Percentiles rank a stretch among this genome's conserved stretches.
Evolutionary conservation across 2,888 invertebrate genomes (phyloP).

Genomic region (Xanthorhoe designata): DNA sequence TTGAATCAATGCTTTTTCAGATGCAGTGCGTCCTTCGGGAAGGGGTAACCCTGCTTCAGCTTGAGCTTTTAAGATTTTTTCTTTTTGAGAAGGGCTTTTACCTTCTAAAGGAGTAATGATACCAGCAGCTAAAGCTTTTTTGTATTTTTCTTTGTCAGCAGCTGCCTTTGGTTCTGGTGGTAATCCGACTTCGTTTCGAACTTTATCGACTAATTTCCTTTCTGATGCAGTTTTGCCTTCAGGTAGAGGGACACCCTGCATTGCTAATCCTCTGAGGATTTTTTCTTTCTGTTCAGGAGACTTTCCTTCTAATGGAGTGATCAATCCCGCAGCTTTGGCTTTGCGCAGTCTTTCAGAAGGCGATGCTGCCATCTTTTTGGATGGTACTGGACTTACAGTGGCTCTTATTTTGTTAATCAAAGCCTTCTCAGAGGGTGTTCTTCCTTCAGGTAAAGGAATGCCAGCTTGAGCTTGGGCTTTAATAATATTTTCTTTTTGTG

Average conservation of each 20-base stretch:
- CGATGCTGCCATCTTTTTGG: not conserved
- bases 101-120: slow-evolving; percentile 44
- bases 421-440: slow-evolving; percentile 50
- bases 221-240: slow-evolving; percentile 48
- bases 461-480: slow-evolving; percentile 41
- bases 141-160: slow-evolving; percentile 46
- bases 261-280: slow-evolving; percentile 46
- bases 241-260: slow-evolving; percentile 41
- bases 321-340: slow-evolving; percentile 32
- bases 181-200: slow-evolving; percentile 46
- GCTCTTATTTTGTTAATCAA: slow-evolving; percentile 36
- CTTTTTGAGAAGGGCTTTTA: slow-evolving; percentile 44
- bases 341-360: slow-evolving; percentile 43
- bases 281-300: slow-evolving; percentile 49
- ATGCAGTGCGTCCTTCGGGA: slow-evolving; percentile 53
- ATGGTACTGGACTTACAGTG: not conserved
- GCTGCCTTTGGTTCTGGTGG: slow-evolving; percentile 43
- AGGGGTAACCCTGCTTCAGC: slow-evolving; percentile 47
- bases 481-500: slow-evolving; percentile 49
- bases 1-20: slow-evolving; percentile 45
- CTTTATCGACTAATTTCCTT: slow-evolving; percentile 42
- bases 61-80: slow-evolving; percentile 44
- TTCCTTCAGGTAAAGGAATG: slow-evolving; percentile 46
- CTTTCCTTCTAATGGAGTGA: slow-evolving; percentile 44
- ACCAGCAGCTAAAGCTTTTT: slow-evolving; percentile 41